Conservation (phyloP, 2,113 vertebrate species). For the Thalassoma bifasciatum region DNA sequence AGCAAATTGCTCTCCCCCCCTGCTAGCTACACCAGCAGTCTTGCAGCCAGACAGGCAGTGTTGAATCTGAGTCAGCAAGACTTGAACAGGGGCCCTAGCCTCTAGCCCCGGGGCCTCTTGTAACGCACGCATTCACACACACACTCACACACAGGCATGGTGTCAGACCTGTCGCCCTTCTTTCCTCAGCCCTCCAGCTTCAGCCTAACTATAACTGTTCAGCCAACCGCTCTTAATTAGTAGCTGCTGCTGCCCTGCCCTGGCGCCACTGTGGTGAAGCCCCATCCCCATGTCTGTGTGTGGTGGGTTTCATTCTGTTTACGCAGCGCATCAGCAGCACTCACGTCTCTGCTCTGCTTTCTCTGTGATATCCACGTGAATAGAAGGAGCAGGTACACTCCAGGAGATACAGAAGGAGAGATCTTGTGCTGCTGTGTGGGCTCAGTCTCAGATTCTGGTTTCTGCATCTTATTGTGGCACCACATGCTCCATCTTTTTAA, state of each 20-base stretch:
- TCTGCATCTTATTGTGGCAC: slow-evolving; percentile 18
- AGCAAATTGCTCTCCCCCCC: slow-evolving; percentile 47
- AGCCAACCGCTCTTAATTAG: slow-evolving; percentile 78
- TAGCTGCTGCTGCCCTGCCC: slow-evolving; percentile 76
- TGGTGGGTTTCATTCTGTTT: slow-evolving; percentile 51
- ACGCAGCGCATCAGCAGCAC: slow-evolving; percentile 33
- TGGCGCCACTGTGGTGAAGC: slow-evolving; percentile 77
- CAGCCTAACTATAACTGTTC: slow-evolving; percentile 71
- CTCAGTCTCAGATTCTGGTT: slow-evolving; percentile 15
- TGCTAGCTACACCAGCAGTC: slow-evolving; percentile 53
- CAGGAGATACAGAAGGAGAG: slow-evolving; percentile 1
- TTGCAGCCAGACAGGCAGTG: slow-evolving; percentile 67
- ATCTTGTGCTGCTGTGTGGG: slow-evolving; percentile 1
- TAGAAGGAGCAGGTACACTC: slow-evolving; percentile 29
- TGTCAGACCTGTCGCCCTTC: slow-evolving; percentile 74
- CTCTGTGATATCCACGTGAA: not conserved
- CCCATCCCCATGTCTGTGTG: slow-evolving; percentile 65
- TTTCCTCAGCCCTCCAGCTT: slow-evolving; percentile 72
- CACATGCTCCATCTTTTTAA: slow-evolving; percentile 13
- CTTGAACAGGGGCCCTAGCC: slow-evolving; percentile 65
- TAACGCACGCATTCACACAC: slow-evolving; percentile 25
- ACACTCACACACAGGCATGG: slow-evolving; percentile 33
- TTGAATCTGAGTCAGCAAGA: slow-evolving; percentile 77
- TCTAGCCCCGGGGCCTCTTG: slow-evolving; percentile 54
- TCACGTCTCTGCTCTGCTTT: not conserved